Evolutionary conservation across 2,797 vertebrate species (phyloP), one percentile per base, ranked within the genome.

Genomic region (Acanthurus lineatus): DNA sequence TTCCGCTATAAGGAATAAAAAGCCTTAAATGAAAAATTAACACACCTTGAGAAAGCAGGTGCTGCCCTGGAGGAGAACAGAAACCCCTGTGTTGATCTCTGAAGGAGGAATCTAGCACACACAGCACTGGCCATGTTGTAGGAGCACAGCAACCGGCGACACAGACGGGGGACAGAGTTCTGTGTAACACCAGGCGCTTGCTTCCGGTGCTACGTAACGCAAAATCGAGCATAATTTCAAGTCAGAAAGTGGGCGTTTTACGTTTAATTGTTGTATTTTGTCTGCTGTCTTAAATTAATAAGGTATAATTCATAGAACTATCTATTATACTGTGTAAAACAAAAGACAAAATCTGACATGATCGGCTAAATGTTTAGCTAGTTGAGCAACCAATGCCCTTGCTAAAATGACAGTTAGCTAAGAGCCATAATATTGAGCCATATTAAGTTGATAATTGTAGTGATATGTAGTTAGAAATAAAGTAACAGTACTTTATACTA

Each of bases 61-160:
- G 4, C 51, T 0, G 72, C 9, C 48, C 74, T 84, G 20, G 86
- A 67, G 9, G 71, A 83, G 15, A 92, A 56, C 57, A 86, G 60
- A 47, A 91, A 59, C 0, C 88, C 63, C 3, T 53, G 85, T 1
- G 66, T 45, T 20, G 88, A 76, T 68, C 85, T 91, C 48, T 87
- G 89, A 7, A 91, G 85, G n/a, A 93, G 79, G 8, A 94, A 32
- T 66, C 88, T 86, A 3, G 49, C 25, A 38, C 87, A 89, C 9
- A 74, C 35, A 2, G 59, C 25, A 0, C 12, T 17, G 0, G 92
- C 90, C 95, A 96, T 96, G 84, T 85, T 88, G 69, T 79, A 69
- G 2, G 20, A 19, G 32, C 8, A 7, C 51, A n/a, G 1, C 20
- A 42, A 42, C 45, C 20, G 58, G 63, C 17, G 61, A 25, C n/a